Base-by-base conservation (phyloP, 1,140 invertebrate species). In the Eciton burchellii region DNA sequence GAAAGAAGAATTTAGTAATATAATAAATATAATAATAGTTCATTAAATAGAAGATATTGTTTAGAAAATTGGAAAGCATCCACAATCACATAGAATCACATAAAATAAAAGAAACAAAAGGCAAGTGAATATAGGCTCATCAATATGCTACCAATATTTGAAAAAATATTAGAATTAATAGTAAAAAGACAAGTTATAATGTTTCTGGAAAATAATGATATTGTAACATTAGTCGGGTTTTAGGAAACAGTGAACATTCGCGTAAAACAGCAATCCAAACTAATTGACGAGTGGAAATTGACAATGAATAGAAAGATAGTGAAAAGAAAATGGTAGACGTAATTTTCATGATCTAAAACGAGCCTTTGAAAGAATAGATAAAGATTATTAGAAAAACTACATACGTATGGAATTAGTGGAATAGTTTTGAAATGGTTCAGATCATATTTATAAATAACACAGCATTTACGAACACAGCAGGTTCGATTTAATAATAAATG, bases 1-100 rank as follows among this genome's bases (percentile, higher is more conserved):
- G 49, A 57, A 57, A 49, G 54, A 70, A 0, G 56, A 81, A 60
- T 81, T 70, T 68, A 0, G 29, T 11, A 12, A 43, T 11, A 5
- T 88, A 77, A 66, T 88, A 68, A 88, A 88, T n/a, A n/a, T n/a
- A n/a, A n/a, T n/a, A n/a, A n/a, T 60, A 35, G 62, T 8, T 82
- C 72, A 0, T 11, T 88, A 11, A 26, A n/a, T n/a, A n/a, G 71
- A 41, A 52, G 54, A 68, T 47, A 76, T 82, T 85, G 70, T 56
- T 74, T 65, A 21, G 11, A 72, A n/a, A 59, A 79, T 16, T 89
- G 82, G 82, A 88, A 89, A 83, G 84, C 62, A 19, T 85, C 84
- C 9, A 62, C 66, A 16, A 82, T 89, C 59, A 81, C 73, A 24
- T 82, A 84, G 8, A 88, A 86, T 21, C 66, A n/a, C 63, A 73